Percentiles rank a stretch among this genome's conserved stretches.
phyloP scores from a whole-genome alignment of 2,113 vertebrate species.

The Machaerirhynchus nigripectus region DNA sequence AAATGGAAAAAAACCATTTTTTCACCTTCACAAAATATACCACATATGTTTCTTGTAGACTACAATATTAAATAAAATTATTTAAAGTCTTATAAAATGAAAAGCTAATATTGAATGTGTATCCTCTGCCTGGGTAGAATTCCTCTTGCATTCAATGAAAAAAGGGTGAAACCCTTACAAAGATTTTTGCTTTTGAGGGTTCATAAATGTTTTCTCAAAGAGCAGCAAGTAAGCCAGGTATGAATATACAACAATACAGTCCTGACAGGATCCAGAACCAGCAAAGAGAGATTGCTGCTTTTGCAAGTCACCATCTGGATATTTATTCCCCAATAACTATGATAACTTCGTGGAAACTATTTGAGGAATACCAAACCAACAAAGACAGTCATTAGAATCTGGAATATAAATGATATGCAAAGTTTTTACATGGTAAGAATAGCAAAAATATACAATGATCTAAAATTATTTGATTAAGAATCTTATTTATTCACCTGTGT shows the following conservation, averaged over 20 bases:
- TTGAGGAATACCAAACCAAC: not conserved
- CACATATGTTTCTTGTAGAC: not conserved
- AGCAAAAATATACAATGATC: not conserved
- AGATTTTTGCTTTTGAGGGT: not conserved
- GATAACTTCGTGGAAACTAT: not conserved
- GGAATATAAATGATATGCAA: not conserved
- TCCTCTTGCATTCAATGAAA: not conserved
- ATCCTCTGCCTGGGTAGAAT: not conserved
- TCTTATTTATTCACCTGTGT: constrained; percentile 49
- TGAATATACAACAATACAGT: not conserved
- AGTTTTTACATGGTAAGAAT: not conserved
- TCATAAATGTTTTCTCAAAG: not conserved
- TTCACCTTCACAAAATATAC: not conserved
- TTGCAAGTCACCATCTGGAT: not conserved
- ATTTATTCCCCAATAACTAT: not conserved
- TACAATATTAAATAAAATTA: not conserved
- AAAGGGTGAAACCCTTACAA: not conserved
- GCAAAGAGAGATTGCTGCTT: not conserved
- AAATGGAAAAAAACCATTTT: not conserved
- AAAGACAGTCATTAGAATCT: not conserved
- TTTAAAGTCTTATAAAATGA: not conserved
- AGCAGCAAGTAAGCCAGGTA: not conserved
- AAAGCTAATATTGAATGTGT: not conserved
- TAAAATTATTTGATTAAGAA: not conserved
- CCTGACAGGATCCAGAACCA: not conserved